A percentile compares a stretch with the other conserved stretches of the same genome.
Evolutionary conservation across 2,797 vertebrate genomes (phyloP).

Genomic region (Lemur catta): DNA sequence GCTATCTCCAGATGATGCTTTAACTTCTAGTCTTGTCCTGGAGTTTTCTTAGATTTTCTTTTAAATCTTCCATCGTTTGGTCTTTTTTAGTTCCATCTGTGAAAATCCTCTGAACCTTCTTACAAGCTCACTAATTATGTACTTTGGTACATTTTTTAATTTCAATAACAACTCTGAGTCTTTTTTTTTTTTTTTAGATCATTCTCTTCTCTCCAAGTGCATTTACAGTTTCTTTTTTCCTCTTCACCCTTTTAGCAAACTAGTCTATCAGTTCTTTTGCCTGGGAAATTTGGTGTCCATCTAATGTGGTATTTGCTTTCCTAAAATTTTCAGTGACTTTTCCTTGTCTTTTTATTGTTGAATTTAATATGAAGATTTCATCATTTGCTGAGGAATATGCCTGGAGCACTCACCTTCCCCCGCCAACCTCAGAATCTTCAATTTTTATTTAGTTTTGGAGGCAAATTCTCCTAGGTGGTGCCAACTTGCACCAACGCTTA

Average conservation of each 20-base stretch:
- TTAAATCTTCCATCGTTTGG: neutral
- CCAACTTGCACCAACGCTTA: neutral
- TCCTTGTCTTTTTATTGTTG: neutral
- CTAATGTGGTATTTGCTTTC: neutral
- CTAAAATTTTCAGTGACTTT: neutral
- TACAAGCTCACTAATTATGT: neutral
- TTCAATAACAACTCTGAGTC: neutral
- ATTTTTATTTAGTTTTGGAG: neutral
- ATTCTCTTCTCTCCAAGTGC: neutral
- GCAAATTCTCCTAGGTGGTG: neutral
- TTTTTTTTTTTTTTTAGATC: neutral
- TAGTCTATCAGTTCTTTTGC: neutral
- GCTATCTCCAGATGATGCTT: neutral
- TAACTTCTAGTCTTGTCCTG: neutral
- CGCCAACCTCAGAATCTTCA: neutral
- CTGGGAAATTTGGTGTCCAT: neutral
- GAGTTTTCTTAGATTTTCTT: neutral
- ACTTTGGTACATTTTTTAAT: neutral
- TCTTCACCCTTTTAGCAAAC: neutral
- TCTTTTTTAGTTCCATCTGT: neutral
- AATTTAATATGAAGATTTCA: neutral
- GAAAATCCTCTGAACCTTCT: neutral
- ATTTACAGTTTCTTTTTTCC: neutral
- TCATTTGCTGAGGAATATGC: neutral
- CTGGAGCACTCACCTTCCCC: neutral